Evolutionary conservation across 2,797 vertebrate species (phyloP), one percentile per base, ranked within the genome.

Genomic region (Anableps anableps): DNA sequence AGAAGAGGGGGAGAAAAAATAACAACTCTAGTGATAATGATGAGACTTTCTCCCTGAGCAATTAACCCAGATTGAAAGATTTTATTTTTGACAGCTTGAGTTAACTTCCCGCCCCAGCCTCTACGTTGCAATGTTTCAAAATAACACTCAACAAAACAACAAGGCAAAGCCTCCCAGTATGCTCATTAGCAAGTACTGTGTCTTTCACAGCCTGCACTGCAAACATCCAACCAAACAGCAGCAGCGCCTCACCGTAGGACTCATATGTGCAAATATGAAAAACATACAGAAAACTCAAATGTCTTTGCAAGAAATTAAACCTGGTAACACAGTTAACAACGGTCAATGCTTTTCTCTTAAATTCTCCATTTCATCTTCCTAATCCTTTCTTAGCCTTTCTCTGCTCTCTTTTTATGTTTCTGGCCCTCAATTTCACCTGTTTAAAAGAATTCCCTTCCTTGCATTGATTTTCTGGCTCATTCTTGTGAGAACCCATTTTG

Each of bases 51-150:
- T 94, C 94, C 93, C 93, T 2, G 38, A 94, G 90, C 94, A 93
- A 95, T 96, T 94, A 95, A 90, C 93, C 93, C 87, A 92, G 90
- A 94, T 90, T 79, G 85, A 89, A 89, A 85, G 85, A 86, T 88
- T 78, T 82, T 77, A 29, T 68, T 71, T 87, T 90, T 89, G 85
- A 93, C 92, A 92, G 88, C 88, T 80, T 78, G 75, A 84, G 85
- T 90, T 88, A 72, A 83, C 81, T 90, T 86, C 80, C 86, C 41
- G 10, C 86, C 85, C 78, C 5, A 17, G 82, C 86, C 82, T 93
- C 90, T 51, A 38, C 78, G 87, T 86, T 91, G 90, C 88, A 83
- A 78, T 83, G 85, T 88, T 89, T 91, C 19, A 11, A 90, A 91
- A 90, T 84, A 90, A 85, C 88, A 78, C 72, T 88, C 80, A 85